Evolutionary conservation across 1,140 invertebrate species (phyloP).

Genomic region (Neodiprion fabricii): DNA sequence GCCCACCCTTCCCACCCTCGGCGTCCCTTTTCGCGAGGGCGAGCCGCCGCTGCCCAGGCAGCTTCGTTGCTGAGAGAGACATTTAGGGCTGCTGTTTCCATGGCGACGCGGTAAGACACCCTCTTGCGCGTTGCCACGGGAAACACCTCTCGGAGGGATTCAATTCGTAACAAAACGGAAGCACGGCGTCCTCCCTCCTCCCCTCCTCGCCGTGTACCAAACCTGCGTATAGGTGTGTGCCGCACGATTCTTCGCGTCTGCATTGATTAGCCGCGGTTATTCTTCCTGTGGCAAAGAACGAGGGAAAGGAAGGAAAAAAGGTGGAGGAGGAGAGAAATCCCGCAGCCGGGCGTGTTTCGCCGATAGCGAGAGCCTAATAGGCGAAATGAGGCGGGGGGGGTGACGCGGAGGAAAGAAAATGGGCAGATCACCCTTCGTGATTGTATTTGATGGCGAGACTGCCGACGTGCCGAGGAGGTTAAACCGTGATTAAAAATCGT

Average conservation of each 20-base stretch:
- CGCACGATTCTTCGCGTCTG: too few relatives aligned
- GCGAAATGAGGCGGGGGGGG: background rate
- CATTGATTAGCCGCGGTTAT: too few relatives aligned
- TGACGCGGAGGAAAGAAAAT: background rate
- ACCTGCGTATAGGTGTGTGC: too few relatives aligned
- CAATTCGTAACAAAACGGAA: slow-evolving; percentile 19
- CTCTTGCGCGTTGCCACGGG: slow-evolving; percentile 51
- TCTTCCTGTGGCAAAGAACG: background rate
- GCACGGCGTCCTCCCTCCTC: background rate
- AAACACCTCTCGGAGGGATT: slow-evolving; percentile 34
- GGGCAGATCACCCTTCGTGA: slow-evolving; percentile 25
- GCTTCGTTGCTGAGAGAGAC: background rate
- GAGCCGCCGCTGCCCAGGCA: background rate
- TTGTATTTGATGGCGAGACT: slow-evolving; percentile 42
- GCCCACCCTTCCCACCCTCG: slow-evolving; percentile 13
- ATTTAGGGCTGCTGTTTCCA: background rate
- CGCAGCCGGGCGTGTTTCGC: background rate
- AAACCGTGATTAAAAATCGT: slow-evolving; percentile 36
- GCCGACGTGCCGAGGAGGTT: slow-evolving; percentile 35
- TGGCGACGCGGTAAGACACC: slow-evolving; percentile 13
- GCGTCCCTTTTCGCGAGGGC: background rate
- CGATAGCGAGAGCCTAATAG: background rate
- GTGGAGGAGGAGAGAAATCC: slow-evolving; percentile 43
- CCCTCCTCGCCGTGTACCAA: background rate
- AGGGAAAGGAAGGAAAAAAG: slow-evolving; percentile 12